These are phyloP conservation scores for Drosophila seguyi DNA, from an alignment of 1,140 invertebrate species.

Conservation along the genomic window DNA sequence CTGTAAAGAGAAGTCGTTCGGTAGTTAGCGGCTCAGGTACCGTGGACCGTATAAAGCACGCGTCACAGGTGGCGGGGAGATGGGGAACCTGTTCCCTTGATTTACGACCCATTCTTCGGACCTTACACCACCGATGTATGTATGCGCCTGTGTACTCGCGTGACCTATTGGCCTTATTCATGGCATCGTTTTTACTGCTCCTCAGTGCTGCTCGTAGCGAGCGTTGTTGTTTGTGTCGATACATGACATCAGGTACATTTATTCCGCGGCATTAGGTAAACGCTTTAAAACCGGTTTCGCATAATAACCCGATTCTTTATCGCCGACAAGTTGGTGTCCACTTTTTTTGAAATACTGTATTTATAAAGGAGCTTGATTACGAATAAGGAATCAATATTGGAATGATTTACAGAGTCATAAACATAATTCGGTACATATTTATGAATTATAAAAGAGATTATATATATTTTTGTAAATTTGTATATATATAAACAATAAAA, in stretches of 20 bases:
- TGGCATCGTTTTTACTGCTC: slow-evolving; percentile 2
- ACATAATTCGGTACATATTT: background rate
- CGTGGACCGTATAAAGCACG: slow-evolving; percentile 31
- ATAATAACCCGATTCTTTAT: slow-evolving; percentile 7
- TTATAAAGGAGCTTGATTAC: background rate
- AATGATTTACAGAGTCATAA: background rate
- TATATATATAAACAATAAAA: too few relatives aligned
- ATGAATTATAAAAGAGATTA: background rate
- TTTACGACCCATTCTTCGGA: slow-evolving; percentile 29
- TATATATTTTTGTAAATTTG: too few relatives aligned
- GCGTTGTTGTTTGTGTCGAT: slow-evolving; percentile 3
- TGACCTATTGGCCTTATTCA: slow-evolving; percentile 44
- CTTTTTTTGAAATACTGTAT: background rate
- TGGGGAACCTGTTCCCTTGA: slow-evolving; percentile 41
- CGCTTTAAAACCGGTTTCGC: slow-evolving; percentile 31
- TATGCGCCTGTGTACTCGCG: slow-evolving; percentile 2
- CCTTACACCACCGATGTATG: slow-evolving; percentile 2
- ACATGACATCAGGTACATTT: slow-evolving; percentile 31
- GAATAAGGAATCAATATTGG: background rate
- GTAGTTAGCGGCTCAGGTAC: slow-evolving; percentile 33
- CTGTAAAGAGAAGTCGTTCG: slow-evolving; percentile 20
- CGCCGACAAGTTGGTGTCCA: background rate
- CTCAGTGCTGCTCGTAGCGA: too few relatives aligned
- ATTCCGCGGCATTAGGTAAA: slow-evolving; percentile 16
- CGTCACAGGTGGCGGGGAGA: slow-evolving; percentile 35